These are phyloP conservation scores for Drosophila ogumai DNA, from an alignment of 1,140 invertebrate genomes.

Conservation along the genomic window DNA sequence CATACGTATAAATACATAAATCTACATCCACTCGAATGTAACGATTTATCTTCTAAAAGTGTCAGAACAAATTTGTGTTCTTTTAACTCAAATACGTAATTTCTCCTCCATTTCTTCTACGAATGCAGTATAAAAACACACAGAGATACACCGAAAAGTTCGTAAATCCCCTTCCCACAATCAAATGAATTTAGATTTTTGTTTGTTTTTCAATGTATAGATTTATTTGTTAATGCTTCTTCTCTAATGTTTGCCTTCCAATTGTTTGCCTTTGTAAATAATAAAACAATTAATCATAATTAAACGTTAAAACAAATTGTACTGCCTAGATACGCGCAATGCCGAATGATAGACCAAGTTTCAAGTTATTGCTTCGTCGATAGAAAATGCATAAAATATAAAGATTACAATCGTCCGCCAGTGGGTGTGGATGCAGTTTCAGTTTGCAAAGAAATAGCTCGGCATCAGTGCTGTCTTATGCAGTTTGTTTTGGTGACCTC, in stretches of 20 bases:
- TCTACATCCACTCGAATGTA: no score
- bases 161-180: background rate
- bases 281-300: slow-evolving; percentile 73
- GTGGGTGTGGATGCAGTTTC: slow-evolving; percentile 8
- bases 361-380: slow-evolving; percentile 20
- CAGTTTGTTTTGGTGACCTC: slow-evolving; percentile 11
- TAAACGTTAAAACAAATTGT: slow-evolving; percentile 74
- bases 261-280: slow-evolving; percentile 59
- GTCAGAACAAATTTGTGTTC: no score
- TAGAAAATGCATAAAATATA: slow-evolving; percentile 24
- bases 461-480: slow-evolving; percentile 7
- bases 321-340: slow-evolving; percentile 70
- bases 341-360: slow-evolving; percentile 53
- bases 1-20: no score
- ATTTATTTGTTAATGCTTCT: slow-evolving; percentile 76
- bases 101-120: no score
- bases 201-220: slow-evolving; percentile 56
- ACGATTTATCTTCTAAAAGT: no score
- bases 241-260: slow-evolving; percentile 67
- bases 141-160: background rate
- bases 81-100: no score
- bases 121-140: background rate
- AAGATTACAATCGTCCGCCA: slow-evolving; percentile 11
- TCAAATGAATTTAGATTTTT: background rate
- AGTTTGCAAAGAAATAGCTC: slow-evolving; percentile 5